These are phyloP conservation scores for Amitus sp. DNA, from an alignment of 2,888 invertebrate species.

Conservation along the genomic window DNA sequence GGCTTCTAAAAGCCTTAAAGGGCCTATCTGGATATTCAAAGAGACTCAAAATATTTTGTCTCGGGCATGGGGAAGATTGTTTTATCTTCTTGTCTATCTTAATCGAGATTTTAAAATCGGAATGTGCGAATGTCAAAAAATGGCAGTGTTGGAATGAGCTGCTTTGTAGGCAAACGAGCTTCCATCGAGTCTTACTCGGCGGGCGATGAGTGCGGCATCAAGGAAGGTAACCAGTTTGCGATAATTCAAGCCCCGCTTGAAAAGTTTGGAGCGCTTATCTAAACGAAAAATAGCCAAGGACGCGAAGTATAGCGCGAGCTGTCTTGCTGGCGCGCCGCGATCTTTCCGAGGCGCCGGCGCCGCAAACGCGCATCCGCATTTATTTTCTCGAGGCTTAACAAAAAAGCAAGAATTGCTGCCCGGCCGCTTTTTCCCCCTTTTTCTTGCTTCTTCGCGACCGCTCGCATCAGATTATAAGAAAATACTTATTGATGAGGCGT, in stretches of 20 bases:
- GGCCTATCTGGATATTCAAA: no score
- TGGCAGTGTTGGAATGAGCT: neutral
- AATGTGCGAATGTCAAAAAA: neutral
- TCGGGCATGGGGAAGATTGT: neutral
- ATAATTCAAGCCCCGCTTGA: conserved; percentile 41
- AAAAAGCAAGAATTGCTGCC: neutral
- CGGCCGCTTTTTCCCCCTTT: conserved; percentile 5
- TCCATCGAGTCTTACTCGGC: neutral
- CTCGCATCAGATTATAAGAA: neutral
- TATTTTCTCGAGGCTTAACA: neutral
- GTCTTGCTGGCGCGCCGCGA: conserved; percentile 24
- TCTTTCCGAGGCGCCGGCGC: conserved; percentile 36
- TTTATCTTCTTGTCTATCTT: neutral
- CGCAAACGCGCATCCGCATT: conserved; percentile 13
- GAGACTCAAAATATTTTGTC: neutral
- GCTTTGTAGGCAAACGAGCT: neutral
- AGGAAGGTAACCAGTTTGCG: conserved; percentile 54
- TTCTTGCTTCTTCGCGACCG: neutral
- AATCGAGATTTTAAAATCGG: neutral
- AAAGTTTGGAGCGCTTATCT: conserved; percentile 36
- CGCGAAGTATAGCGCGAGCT: conserved; percentile 42
- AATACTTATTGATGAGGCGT: neutral
- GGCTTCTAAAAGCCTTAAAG: no score
- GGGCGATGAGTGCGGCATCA: conserved; percentile 1
- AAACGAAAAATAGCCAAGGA: conserved; percentile 51